phyloP scores from a whole-genome alignment of 2,113 vertebrate genomes.

The Odontesthes bonariensis region DNA sequence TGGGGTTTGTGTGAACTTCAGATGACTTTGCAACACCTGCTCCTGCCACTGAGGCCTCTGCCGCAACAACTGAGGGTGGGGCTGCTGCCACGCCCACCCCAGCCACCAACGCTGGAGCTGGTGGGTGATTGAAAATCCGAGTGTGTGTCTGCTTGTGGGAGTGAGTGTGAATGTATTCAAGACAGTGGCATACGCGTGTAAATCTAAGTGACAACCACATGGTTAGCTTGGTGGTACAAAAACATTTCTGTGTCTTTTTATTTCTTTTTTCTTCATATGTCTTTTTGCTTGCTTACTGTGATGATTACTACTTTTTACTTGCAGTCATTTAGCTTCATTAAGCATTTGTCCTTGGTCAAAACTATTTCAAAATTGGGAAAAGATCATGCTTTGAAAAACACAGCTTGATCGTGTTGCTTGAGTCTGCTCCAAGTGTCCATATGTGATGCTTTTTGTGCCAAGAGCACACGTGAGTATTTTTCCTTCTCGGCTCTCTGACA shows the following conservation, averaged over 20 bases:
- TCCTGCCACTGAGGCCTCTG: constrained; percentile 89
- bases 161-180: constrained; percentile 16
- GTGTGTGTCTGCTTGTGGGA: constrained; percentile 21
- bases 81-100: constrained; percentile 87
- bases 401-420: too few relatives aligned
- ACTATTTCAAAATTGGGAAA: not conserved
- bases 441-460: not conserved
- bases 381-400: not conserved
- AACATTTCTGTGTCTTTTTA: not conserved
- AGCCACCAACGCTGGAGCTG: constrained; percentile 85
- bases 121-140: constrained; percentile 68
- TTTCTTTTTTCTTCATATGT: not conserved
- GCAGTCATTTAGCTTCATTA: too few relatives aligned
- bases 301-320: too few relatives aligned
- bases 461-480: too few relatives aligned
- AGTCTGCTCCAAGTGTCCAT: too few relatives aligned
- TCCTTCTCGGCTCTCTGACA: not conserved
- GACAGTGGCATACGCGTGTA: not conserved
- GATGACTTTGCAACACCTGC: constrained; percentile 94
- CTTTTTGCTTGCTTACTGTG: too few relatives aligned
- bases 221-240: not conserved
- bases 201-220: not conserved
- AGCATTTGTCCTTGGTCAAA: not conserved
- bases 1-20: constrained; percentile 80
- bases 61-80: constrained; percentile 88